Percentiles rank a stretch among this genome's conserved stretches.
Evolutionary conservation across 2,113 vertebrate species (phyloP).

Genomic region (Ivindomyrus marchei): DNA sequence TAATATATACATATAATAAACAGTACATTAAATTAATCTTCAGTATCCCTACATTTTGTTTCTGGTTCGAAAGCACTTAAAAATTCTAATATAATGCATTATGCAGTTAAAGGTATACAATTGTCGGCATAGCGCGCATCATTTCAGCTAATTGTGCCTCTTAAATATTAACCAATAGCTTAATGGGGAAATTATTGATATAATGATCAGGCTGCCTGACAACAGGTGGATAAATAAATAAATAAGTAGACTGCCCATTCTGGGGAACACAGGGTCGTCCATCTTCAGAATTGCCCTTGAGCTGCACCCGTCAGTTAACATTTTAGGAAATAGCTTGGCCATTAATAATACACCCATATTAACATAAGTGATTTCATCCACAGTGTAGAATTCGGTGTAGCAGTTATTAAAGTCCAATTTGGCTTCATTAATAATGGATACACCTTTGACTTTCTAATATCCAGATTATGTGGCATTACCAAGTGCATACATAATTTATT

Average conservation of each 20-base stretch:
- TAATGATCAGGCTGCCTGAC: conserved; percentile 54
- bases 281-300: conserved; percentile 63
- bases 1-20: neutral
- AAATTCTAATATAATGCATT: neutral
- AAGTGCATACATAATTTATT: conserved; percentile 71
- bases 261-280: conserved; percentile 54
- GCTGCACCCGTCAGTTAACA: conserved; percentile 67
- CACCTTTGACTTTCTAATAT: conserved; percentile 76
- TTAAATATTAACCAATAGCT: conserved; percentile 31
- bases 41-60: neutral
- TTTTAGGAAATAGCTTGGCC: conserved; percentile 62
- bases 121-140: neutral
- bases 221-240: conserved; percentile 68
- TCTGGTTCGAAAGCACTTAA: neutral
- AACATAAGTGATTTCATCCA: conserved; percentile 74
- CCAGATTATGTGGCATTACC: conserved; percentile 75
- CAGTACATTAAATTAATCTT: neutral
- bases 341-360: conserved; percentile 74
- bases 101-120: neutral
- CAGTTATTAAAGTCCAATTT: conserved; percentile 79
- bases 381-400: conserved; percentile 62
- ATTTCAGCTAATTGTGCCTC: neutral
- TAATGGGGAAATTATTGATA: conserved; percentile 70
- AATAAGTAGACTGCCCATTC: conserved; percentile 40
- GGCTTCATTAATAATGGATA: conserved; percentile 74